Percentiles rank a stretch among this genome's conserved stretches.
Evolutionary conservation across 2,888 invertebrate genomes (phyloP).

Genomic region (Peribatodes rhomboidaria): DNA sequence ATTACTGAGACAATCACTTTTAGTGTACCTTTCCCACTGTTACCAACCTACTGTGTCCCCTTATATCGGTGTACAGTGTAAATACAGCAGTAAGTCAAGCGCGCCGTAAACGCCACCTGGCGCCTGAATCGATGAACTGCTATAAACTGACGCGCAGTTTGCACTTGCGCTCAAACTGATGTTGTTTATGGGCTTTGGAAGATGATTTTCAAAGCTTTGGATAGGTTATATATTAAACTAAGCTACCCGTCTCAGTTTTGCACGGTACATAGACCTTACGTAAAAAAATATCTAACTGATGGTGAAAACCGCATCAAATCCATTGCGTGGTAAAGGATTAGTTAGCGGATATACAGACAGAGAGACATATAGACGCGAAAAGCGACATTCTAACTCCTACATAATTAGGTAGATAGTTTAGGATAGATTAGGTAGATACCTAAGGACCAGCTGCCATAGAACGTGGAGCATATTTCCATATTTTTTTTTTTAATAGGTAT

Average conservation of each 20-base stretch:
- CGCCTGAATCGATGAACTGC: constrained; percentile 73
- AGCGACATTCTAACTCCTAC: no score
- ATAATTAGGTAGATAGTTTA: no score
- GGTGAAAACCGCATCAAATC: no score
- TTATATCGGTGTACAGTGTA: constrained; percentile 53
- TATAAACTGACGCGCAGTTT: constrained; percentile 51
- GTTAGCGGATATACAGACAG: no score
- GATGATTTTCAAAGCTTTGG: constrained; percentile 13
- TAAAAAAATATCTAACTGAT: no score
- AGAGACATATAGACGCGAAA: no score
- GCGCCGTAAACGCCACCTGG: constrained; percentile 77
- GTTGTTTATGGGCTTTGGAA: constrained; percentile 32
- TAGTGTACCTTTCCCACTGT: neutral
- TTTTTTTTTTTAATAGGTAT: no score
- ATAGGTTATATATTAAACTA: neutral
- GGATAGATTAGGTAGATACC: no score
- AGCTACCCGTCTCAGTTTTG: neutral
- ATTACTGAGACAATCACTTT: neutral
- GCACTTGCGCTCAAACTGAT: constrained; percentile 35
- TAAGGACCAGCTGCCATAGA: no score
- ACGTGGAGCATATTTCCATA: no score
- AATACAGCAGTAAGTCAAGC: constrained; percentile 78
- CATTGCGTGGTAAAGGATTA: no score
- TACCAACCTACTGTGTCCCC: constrained; percentile 6
- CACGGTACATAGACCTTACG: no score